Percentiles rank a stretch among this genome's conserved stretches.
Conservation (phyloP, 2,888 invertebrate species). For the Malacosoma neustria region DNA sequence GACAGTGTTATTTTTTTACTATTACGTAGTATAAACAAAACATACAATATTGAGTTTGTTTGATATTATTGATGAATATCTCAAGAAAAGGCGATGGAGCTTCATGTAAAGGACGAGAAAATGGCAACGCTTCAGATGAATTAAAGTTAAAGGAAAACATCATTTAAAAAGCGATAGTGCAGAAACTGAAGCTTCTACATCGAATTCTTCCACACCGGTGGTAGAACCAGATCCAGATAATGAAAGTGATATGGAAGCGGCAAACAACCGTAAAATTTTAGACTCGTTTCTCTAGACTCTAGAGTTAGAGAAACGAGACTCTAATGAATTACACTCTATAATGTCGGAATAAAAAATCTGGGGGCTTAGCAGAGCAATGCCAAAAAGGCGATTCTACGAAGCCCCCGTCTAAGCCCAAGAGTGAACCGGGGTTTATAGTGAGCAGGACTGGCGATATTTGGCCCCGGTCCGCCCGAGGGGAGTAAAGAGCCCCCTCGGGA, state of each 20-base stretch:
- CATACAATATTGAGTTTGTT: constrained; percentile 11
- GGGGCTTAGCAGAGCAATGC: too few relatives aligned
- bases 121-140: constrained; percentile 64
- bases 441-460: too few relatives aligned
- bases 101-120: constrained; percentile 66
- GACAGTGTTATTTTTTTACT: constrained; percentile 61
- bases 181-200: constrained; percentile 14
- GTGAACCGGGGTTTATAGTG: too few relatives aligned
- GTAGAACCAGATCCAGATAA: constrained; percentile 19
- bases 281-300: constrained; percentile 52
- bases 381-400: too few relatives aligned
- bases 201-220: constrained; percentile 1
- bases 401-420: too few relatives aligned
- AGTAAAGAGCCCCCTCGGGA: too few relatives aligned
- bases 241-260: constrained; percentile 32
- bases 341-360: constrained; percentile 35
- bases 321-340: constrained; percentile 41
- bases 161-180: constrained; percentile 66
- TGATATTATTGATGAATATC: constrained; percentile 44
- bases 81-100: constrained; percentile 53
- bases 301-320: too few relatives aligned
- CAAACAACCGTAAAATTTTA: constrained; percentile 51
- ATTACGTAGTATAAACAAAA: constrained; percentile 44
- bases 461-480: too few relatives aligned
- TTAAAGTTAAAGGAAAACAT: constrained; percentile 78